phyloP scores from a whole-genome alignment of 2,888 invertebrate genomes.

The Disparrhopalites patrizii region DNA sequence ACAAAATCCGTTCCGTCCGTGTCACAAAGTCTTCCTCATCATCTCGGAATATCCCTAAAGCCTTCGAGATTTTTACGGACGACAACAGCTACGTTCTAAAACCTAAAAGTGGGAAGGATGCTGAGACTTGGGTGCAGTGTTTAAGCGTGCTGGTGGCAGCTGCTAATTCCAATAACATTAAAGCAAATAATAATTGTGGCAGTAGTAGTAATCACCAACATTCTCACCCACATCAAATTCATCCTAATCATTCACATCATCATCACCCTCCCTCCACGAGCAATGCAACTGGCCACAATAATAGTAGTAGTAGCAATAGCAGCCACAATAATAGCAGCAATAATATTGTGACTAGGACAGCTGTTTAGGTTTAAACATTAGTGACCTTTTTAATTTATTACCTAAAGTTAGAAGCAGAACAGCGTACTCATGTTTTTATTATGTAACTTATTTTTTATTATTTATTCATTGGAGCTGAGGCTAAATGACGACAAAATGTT shows the following conservation, averaged over 20 bases:
- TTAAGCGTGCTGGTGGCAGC: conserved; percentile 44
- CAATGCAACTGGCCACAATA: conserved; percentile 36
- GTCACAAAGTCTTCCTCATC: conserved; percentile 84
- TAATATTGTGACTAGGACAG: conserved; percentile 23
- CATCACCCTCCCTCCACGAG: too few relatives aligned
- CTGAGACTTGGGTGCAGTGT: conserved; percentile 88
- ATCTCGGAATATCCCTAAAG: conserved; percentile 87
- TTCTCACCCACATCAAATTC: too few relatives aligned
- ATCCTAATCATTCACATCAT: too few relatives aligned
- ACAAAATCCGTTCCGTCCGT: conserved; percentile 91
- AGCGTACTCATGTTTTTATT: neutral
- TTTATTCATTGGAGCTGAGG: conserved; percentile 9
- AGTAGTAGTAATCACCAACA: too few relatives aligned
- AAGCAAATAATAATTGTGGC: conserved; percentile 5
- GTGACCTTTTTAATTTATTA: neutral
- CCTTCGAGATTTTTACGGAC: conserved; percentile 93
- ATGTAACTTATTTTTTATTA: neutral
- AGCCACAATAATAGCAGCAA: neutral
- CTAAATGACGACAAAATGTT: too few relatives aligned
- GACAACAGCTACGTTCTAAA: conserved; percentile 89
- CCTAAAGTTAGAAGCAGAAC: neutral
- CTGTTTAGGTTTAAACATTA: conserved; percentile 23
- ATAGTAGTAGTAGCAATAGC: conserved; percentile 3
- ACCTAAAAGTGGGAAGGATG: conserved; percentile 89
- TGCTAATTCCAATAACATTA: conserved; percentile 29